Percentiles rank a stretch among this genome's conserved stretches.
phyloP scores from a whole-genome alignment of 2,888 invertebrate species.

The Epicampocera succincta region DNA sequence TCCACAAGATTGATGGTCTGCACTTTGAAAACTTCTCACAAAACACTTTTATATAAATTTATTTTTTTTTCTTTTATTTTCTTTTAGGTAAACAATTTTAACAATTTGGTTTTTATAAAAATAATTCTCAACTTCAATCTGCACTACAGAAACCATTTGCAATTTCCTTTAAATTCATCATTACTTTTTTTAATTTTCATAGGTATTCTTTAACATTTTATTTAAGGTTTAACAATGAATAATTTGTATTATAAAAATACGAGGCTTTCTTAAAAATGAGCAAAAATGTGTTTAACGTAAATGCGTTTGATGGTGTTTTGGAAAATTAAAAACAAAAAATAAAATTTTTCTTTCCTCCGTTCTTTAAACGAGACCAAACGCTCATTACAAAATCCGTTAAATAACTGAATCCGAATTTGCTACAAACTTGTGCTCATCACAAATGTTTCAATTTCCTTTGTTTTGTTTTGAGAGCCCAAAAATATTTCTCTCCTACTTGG shows the following conservation, averaged over 20 bases:
- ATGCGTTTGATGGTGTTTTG: conserved; percentile 43
- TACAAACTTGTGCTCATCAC: conserved; percentile 47
- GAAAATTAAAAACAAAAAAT: conserved; percentile 49
- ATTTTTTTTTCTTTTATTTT: background rate
- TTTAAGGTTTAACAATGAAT: conserved; percentile 28
- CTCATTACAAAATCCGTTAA: conserved; percentile 59
- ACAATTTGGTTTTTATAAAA: conserved; percentile 38
- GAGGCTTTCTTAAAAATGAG: conserved; percentile 24
- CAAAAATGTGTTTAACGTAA: conserved; percentile 51
- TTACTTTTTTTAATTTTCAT: background rate
- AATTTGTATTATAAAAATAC: conserved; percentile 42
- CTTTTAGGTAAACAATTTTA: conserved; percentile 54
- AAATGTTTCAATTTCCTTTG: conserved; percentile 35
- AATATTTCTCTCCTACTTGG: conserved; percentile 10
- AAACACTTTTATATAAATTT: conserved; percentile 21
- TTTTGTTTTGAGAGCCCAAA: background rate
- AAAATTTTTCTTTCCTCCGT: conserved; percentile 30
- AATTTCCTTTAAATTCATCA: conserved; percentile 23
- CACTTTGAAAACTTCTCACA: conserved; percentile 2
- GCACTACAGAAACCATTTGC: conserved; percentile 38
- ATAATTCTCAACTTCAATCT: conserved; percentile 22
- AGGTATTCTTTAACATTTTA: conserved; percentile 5
- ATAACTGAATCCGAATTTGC: conserved; percentile 55
- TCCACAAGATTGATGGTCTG: conserved; percentile 35
- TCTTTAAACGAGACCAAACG: conserved; percentile 30